Evolutionary conservation across 2,888 invertebrate genomes (phyloP).

Genomic region (Lordiphosa fenestrarum): DNA sequence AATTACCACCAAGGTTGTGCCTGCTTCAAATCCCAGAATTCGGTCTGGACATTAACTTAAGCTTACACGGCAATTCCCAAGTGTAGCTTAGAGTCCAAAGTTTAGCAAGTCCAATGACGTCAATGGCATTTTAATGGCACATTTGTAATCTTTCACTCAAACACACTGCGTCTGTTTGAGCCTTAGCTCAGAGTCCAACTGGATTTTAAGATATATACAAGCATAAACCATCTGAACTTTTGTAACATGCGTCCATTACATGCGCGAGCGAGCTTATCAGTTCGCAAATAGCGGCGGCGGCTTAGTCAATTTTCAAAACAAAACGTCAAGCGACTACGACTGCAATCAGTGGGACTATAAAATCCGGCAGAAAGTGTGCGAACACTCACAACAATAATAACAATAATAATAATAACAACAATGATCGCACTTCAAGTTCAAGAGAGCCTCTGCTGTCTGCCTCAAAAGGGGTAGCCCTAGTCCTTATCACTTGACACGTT

Average conservation of each 20-base stretch:
- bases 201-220: conserved; percentile 28
- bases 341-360: too few species aligned
- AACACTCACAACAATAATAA: too few species aligned
- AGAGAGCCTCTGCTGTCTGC: too few species aligned
- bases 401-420: too few species aligned
- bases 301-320: conserved; percentile 49
- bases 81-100: conserved; percentile 59
- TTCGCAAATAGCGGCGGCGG: conserved; percentile 15
- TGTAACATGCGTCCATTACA: conserved; percentile 52
- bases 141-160: conserved; percentile 12
- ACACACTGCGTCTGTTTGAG: not conserved
- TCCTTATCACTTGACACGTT: too few species aligned
- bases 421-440: too few species aligned
- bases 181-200: conserved; percentile 11
- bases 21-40: conserved; percentile 11
- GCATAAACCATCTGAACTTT: not conserved
- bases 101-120: conserved; percentile 42
- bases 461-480: too few species aligned
- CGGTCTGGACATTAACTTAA: too few species aligned
- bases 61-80: too few species aligned
- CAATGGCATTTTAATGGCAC: conserved; percentile 44
- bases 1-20: conserved; percentile 1
- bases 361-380: too few species aligned
- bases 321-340: conserved; percentile 10
- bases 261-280: conserved; percentile 40